These are phyloP conservation scores for Oryzias javanicus DNA, from an alignment of 2,113 vertebrate genomes.

Conservation along the genomic window DNA sequence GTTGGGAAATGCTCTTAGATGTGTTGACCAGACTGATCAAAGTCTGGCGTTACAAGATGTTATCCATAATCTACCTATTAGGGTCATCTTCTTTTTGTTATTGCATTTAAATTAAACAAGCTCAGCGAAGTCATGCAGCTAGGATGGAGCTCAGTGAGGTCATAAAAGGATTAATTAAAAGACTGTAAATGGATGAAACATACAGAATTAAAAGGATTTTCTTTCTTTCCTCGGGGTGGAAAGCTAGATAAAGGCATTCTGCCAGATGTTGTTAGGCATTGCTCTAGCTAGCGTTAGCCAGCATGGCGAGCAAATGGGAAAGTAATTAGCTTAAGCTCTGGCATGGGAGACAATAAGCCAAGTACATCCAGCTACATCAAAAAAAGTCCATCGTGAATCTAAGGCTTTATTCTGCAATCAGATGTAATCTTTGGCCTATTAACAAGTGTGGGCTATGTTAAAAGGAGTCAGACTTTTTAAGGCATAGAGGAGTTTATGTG, in stretches of 20 bases:
- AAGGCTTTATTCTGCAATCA: conserved; percentile 44
- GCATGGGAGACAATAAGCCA: conserved; percentile 36
- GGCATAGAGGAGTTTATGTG: conserved; percentile 44
- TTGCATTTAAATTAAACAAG: too few relatives aligned
- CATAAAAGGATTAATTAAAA: conserved; percentile 51
- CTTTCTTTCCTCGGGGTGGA: conserved; percentile 46
- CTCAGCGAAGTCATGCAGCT: neutral
- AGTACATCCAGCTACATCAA: conserved; percentile 52
- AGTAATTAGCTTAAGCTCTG: conserved; percentile 70
- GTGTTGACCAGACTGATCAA: too few relatives aligned
- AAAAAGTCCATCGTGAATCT: conserved; percentile 49
- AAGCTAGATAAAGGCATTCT: conserved; percentile 50
- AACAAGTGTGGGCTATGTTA: conserved; percentile 52
- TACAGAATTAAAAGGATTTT: conserved; percentile 58
- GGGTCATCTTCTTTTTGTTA: too few relatives aligned
- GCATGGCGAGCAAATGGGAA: conserved; percentile 60
- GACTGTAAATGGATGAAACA: conserved; percentile 27
- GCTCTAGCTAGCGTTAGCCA: conserved; percentile 45
- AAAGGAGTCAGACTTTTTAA: conserved; percentile 49
- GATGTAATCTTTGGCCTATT: conserved; percentile 51
- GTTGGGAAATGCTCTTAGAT: too few relatives aligned
- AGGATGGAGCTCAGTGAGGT: conserved; percentile 33
- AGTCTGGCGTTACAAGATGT: too few relatives aligned
- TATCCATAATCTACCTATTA: too few relatives aligned
- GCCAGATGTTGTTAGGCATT: conserved; percentile 45